phyloP scores from a whole-genome alignment of 2,888 invertebrate species.

The Zaprionus obscuricornis region DNA sequence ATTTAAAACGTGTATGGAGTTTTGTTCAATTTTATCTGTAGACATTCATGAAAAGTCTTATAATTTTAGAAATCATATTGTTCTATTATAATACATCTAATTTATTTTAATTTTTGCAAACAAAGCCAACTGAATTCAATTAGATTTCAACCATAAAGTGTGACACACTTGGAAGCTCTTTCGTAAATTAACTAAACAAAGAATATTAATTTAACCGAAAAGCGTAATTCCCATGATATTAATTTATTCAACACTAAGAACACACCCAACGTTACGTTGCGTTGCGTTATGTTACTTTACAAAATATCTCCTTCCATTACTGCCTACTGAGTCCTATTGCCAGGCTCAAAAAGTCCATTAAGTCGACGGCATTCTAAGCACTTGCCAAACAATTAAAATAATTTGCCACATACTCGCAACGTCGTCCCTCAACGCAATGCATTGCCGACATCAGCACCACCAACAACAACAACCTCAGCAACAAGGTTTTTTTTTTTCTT shows the following conservation, averaged over 20 bases:
- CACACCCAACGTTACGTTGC: too few species aligned
- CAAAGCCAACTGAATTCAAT: slow-evolving; percentile 4
- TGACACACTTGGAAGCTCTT: slow-evolving; percentile 53
- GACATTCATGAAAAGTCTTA: too few species aligned
- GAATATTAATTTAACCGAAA: slow-evolving; percentile 67
- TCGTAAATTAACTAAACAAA: slow-evolving; percentile 71
- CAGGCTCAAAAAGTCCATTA: slow-evolving; percentile 64
- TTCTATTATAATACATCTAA: too few species aligned
- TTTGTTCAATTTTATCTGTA: too few species aligned
- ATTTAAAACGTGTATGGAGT: slow-evolving; percentile 45
- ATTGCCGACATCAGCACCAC: slow-evolving; percentile 14
- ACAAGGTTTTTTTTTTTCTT: slow-evolving; percentile 28
- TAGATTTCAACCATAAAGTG: not conserved
- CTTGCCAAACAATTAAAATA: slow-evolving; percentile 77
- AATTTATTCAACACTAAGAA: slow-evolving; percentile 54
- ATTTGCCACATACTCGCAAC: slow-evolving; percentile 69
- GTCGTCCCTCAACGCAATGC: slow-evolving; percentile 67
- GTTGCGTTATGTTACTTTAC: too few species aligned
- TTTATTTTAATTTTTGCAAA: not conserved
- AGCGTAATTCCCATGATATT: slow-evolving; percentile 65
- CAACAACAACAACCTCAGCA: slow-evolving; percentile 20
- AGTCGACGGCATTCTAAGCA: slow-evolving; percentile 71
- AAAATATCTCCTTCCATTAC: slow-evolving; percentile 2
- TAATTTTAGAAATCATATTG: too few species aligned
- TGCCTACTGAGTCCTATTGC: not conserved